Evolutionary conservation across 1,140 invertebrate genomes (phyloP).

Genomic region (Vanessa atalanta): DNA sequence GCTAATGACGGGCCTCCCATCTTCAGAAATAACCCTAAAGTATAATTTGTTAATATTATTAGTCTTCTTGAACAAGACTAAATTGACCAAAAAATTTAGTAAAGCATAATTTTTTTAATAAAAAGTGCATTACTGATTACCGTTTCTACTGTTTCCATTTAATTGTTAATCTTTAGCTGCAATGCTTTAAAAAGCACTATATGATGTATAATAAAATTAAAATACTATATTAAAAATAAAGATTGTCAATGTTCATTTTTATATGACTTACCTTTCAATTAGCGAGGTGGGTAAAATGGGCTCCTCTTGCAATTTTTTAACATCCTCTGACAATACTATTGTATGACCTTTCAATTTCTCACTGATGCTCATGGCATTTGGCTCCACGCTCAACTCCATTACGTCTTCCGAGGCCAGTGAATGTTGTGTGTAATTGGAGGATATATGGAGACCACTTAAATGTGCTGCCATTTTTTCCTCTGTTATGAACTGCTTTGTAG

Average conservation of each 20-base stretch:
- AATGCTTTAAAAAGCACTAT: no score
- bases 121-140: no score
- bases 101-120: no score
- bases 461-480: slow-evolving; percentile 91
- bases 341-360: slow-evolving; percentile 81
- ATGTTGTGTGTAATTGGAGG: slow-evolving; percentile 74
- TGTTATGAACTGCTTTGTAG: slow-evolving; percentile 88
- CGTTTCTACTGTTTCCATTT: no score
- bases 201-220: no score
- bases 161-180: no score
- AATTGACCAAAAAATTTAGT: no score
- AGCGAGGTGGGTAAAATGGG: slow-evolving; percentile 83
- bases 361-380: slow-evolving; percentile 49
- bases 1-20: no score
- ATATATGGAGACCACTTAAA: slow-evolving; percentile 87
- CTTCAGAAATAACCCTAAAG: no score
- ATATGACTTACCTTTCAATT: slow-evolving; percentile 81
- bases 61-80: no score
- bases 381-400: slow-evolving; percentile 62
- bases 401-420: slow-evolving; percentile 56
- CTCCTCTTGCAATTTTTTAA: slow-evolving; percentile 84
- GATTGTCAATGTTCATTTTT: background rate
- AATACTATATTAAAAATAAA: no score
- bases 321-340: slow-evolving; percentile 86
- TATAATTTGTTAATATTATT: no score